These are phyloP conservation scores for Nipponia nippon DNA, from an alignment of 2,113 vertebrate species.

Conservation along the genomic window DNA sequence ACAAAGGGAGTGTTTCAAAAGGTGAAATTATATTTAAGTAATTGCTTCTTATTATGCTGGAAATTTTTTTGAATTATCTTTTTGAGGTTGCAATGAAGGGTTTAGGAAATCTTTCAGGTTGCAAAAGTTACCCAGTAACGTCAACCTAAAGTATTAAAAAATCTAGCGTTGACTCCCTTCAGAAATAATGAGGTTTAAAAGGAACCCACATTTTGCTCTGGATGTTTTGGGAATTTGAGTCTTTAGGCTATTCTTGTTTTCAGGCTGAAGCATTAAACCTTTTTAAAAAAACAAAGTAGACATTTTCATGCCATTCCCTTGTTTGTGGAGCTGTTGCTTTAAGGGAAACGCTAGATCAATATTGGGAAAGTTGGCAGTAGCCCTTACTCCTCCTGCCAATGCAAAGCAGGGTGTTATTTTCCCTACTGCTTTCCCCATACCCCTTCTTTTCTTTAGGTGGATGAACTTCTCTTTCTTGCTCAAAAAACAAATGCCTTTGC, in stretches of 20 bases:
- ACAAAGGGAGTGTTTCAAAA: not conserved
- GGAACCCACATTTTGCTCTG: not conserved
- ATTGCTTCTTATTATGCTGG: not conserved
- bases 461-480: not conserved
- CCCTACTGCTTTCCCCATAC: not conserved
- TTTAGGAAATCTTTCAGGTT: not conserved
- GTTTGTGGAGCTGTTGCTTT: slow-evolving; percentile 8
- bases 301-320: not conserved
- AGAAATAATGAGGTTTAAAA: slow-evolving; percentile 9
- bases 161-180: not conserved
- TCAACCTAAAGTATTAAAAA: not conserved
- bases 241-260: not conserved
- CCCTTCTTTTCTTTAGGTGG: not conserved
- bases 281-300: not conserved
- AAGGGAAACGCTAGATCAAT: not conserved
- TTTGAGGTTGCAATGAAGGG: not conserved
- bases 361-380: not conserved
- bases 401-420: slow-evolving; percentile 10
- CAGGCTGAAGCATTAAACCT: not conserved
- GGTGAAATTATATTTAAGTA: not conserved
- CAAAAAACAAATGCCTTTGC: not conserved
- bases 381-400: slow-evolving; percentile 3
- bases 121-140: not conserved
- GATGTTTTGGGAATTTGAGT: not conserved
- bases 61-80: not conserved